Evolutionary conservation across 2,113 vertebrate species (phyloP).

Genomic region (Perca fluviatilis): DNA sequence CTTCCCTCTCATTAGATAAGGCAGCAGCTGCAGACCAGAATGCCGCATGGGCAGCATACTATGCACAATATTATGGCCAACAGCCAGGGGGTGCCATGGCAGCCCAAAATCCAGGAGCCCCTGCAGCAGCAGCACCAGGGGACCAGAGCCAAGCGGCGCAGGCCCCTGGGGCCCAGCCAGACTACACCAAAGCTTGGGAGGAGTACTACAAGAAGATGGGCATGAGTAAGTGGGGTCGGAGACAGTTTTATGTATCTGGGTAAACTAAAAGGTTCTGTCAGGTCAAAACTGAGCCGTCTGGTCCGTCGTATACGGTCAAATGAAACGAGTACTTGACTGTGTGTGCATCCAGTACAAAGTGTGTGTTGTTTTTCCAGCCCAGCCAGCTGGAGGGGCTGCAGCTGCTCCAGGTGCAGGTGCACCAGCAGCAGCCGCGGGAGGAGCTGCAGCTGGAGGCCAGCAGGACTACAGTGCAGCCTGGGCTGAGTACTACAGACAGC

Average conservation of each 20-base stretch:
- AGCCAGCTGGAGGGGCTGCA: conserved; percentile 78
- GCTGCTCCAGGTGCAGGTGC: conserved; percentile 67
- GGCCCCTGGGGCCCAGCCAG: conserved; percentile 87
- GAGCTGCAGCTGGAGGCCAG: conserved; percentile 86
- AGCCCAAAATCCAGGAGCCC: conserved; percentile 83
- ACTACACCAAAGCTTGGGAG: conserved; percentile 96
- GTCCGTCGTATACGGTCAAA: not conserved
- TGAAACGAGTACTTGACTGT: not conserved
- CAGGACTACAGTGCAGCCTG: conserved; percentile 94
- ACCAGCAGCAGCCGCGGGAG: conserved; percentile 83
- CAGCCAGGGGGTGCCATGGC: conserved; percentile 88
- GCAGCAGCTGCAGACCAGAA: conserved; percentile 89
- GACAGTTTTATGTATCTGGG: not conserved
- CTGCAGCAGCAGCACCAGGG: conserved; percentile 85
- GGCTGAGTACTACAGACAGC: conserved; percentile 96
- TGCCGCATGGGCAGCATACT: conserved; percentile 95
- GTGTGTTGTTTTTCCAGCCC: conserved; percentile 69
- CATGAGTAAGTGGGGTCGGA: conserved; percentile 73
- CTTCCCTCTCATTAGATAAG: conserved; percentile 82
- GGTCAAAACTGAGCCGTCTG: not conserved
- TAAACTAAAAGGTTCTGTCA: not conserved
- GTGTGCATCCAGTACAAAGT: not conserved
- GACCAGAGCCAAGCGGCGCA: conserved; percentile 86
- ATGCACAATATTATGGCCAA: conserved; percentile 94
- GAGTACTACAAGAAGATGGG: conserved; percentile 96